Evolutionary conservation across 2,113 vertebrate species (phyloP).

Genomic region (Psittacula cyanocephala): DNA sequence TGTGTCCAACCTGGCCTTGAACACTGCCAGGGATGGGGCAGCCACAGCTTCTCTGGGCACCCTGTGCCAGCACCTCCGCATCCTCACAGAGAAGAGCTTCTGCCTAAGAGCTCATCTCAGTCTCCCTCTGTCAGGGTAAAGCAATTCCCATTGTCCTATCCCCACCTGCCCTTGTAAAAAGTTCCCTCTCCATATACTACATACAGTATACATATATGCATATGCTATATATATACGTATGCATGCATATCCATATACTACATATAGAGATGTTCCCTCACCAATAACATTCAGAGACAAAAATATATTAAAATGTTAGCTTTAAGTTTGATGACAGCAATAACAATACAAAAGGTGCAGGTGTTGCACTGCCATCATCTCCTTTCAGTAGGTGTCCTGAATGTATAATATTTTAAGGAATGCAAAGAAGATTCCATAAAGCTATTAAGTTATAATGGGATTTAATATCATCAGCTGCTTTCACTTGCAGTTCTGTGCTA

Average conservation of each 20-base stretch:
- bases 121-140: not conserved
- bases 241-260: not conserved
- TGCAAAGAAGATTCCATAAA: not conserved
- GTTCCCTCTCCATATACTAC: not conserved
- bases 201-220: not conserved
- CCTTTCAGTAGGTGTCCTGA: not conserved
- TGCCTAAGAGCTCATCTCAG: not conserved
- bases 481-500: not conserved
- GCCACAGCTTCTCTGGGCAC: not conserved
- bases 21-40: too few relatives aligned
- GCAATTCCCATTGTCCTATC: not conserved
- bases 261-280: not conserved
- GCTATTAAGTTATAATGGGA: not conserved
- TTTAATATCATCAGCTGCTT: not conserved
- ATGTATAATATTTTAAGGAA: not conserved
- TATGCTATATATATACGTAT: not conserved
- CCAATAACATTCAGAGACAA: not conserved
- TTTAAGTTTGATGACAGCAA: not conserved
- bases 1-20: too few relatives aligned
- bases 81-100: not conserved
- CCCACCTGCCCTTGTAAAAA: not conserved
- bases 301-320: not conserved
- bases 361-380: not conserved
- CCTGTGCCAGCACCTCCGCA: not conserved
- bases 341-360: not conserved